Base-by-base conservation (phyloP, 2,797 vertebrate genomes). In the Hirundo rustica region DNA sequence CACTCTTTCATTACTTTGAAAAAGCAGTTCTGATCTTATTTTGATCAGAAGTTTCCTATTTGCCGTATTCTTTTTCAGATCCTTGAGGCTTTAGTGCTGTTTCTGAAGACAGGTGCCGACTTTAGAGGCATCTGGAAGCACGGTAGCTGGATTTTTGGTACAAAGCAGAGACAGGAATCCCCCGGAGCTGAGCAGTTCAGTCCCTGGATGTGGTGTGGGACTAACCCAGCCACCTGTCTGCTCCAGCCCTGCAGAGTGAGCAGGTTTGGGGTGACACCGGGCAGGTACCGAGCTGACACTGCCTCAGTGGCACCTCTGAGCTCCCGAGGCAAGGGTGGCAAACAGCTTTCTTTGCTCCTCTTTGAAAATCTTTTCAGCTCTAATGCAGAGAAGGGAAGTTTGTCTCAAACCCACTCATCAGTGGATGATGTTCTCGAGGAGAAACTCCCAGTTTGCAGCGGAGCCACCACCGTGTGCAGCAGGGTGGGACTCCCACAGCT, bases 141-240 rank as follows among this genome's bases (percentile, higher is more conserved):
- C 2, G 2, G 15, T 23, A 45, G 44, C 16, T 53, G 61, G 4
- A 6, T 16, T 30, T 61, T 66, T 50, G 67, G 62, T 62, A 38
- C 19, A 20, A 32, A 16, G 44, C 30, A 79, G 57, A 44, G 10
- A 15, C 42, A 75, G 76, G 12, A 54, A 62, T 44, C 50, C 81
- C 67, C 44, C n/a, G 53, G 64, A 74, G 53, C 54, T 48, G n/a
- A 48, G 71, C 38, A 62, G 27, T 23, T 42, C 20, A 21, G 34
- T 22, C 34, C 48, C 50, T 80, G 68, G 67, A 21, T 53, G 50
- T 1, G 1, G 16, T 6, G 16, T 38, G 30, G 64, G n/a, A 64
- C 47, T 27, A n/a, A 58, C 34, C 10, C 12, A 0, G 21, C 40
- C 1, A 0, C n/a, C 66, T 1, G 3, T 25, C 60, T 79, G 22